phyloP scores from a whole-genome alignment of 2,113 vertebrate species.

The Parus major region DNA sequence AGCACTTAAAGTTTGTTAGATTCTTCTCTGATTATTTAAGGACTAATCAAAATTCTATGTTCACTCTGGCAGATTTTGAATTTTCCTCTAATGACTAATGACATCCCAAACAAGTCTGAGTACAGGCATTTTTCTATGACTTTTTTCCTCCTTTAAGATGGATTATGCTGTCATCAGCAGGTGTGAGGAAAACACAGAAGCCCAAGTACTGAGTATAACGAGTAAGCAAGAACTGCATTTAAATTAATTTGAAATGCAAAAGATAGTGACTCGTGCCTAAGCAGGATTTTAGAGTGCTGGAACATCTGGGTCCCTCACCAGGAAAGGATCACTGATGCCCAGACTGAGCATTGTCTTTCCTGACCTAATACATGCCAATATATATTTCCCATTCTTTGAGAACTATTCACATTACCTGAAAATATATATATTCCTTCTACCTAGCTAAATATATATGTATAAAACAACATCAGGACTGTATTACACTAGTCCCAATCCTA shows the following conservation, averaged over 20 bases:
- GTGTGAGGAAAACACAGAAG: slow-evolving; percentile 27
- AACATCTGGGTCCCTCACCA: not conserved
- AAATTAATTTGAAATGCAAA: slow-evolving; percentile 41
- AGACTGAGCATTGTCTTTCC: not conserved
- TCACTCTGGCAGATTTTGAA: not conserved
- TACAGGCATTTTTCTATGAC: not conserved
- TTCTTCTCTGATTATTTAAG: slow-evolving; percentile 40
- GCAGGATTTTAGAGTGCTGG: not conserved
- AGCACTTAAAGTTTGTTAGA: not conserved
- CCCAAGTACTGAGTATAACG: not conserved
- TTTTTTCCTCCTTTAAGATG: not conserved
- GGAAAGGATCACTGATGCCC: not conserved
- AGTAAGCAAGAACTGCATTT: slow-evolving; percentile 10
- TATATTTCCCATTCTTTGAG: not conserved
- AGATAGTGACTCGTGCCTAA: not conserved
- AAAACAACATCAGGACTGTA: not conserved
- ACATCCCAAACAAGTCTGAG: slow-evolving; percentile 28
- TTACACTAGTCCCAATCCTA: not conserved
- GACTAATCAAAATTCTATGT: slow-evolving; percentile 36
- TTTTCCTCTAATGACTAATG: slow-evolving; percentile 43
- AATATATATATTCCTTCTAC: not conserved
- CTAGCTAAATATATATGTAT: not conserved
- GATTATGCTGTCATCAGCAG: slow-evolving; percentile 45
- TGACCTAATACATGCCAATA: not conserved
- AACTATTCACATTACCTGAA: not conserved